phyloP scores from a whole-genome alignment of 2,888 invertebrate species.

The Hypena proboscidalis region DNA sequence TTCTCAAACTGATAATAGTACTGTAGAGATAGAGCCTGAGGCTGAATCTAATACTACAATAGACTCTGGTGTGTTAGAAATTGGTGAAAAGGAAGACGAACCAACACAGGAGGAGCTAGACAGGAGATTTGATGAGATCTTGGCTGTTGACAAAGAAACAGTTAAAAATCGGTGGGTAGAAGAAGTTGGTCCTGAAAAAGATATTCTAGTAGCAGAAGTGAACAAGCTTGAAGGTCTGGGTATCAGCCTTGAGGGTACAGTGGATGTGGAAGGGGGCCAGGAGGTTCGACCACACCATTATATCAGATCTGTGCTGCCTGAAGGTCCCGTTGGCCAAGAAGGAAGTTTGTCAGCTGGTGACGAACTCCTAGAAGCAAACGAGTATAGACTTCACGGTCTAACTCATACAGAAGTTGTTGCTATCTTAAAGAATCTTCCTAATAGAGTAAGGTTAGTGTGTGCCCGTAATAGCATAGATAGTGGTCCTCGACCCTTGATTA shows the following conservation, averaged over 20 bases:
- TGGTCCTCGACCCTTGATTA: slow-evolving; percentile 89
- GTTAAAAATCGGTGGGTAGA: slow-evolving; percentile 92
- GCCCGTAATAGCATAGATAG: slow-evolving; percentile 90
- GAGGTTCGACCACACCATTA: slow-evolving; percentile 99
- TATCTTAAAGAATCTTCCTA: slow-evolving; percentile 96
- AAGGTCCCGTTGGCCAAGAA: slow-evolving; percentile 98
- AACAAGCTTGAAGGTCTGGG: slow-evolving; percentile 97
- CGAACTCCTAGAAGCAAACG: slow-evolving; percentile 98
- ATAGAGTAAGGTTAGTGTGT: slow-evolving; percentile 96
- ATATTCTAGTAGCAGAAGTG: slow-evolving; percentile 96
- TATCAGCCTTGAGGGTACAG: slow-evolving; percentile 98
- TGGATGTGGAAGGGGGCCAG: slow-evolving; percentile 98
- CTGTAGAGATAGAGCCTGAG: slow-evolving; percentile 89
- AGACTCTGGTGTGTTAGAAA: slow-evolving; percentile 89
- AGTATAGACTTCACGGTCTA: slow-evolving; percentile 94
- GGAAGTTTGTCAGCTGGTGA: slow-evolving; percentile 97
- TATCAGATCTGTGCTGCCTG: slow-evolving; percentile 97
- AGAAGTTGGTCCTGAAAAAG: slow-evolving; percentile 92
- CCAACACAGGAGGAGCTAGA: slow-evolving; percentile 80
- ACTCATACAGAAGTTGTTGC: slow-evolving; percentile 98
- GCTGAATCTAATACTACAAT: slow-evolving; percentile 92
- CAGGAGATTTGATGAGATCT: slow-evolving; percentile 84
- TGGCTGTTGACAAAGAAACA: slow-evolving; percentile 84
- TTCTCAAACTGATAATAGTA: slow-evolving; percentile 86
- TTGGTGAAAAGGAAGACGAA: slow-evolving; percentile 82